Evolutionary conservation across 2,113 vertebrate genomes (phyloP), one percentile per base, ranked within the genome.

Genomic region (Clarias magur): DNA sequence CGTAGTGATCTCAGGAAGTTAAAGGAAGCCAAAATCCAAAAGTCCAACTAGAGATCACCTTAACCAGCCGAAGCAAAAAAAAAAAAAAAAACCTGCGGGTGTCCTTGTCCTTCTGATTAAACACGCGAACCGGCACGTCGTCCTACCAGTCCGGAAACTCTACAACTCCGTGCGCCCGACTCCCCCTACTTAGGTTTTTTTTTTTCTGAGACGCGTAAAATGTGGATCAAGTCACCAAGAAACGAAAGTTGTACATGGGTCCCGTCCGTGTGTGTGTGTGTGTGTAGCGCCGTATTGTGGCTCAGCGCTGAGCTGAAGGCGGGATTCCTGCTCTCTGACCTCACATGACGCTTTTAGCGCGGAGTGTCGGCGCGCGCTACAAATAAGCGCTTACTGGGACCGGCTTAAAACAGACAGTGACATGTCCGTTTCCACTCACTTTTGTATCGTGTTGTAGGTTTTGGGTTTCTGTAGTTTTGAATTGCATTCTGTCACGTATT

Each of bases 281-380:
- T 27, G 75, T 72, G 75, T 56, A 17, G 59, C 84, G 38, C 38
- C 27, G 54, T 30, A n/a, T 38, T n/a, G 68, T 48, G 57, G 25
- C 53, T 15, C 57, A 56, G n/a, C 21, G 53, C 34, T 1, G 30
- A 12, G 7, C 78, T 85, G 82, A 86, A 83, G 63, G 90, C 82
- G 91, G 91, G 92, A 95, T 95, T 94, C 93, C 91, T 93, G 86
- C 83, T 27, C 89, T 87, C 93, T 95, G 94, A 95, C 93, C 95
- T 95, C 94, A 95, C 88, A 84, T 86, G 90, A 92, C 93, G 38
- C 62, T 84, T 93, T 94, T 92, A 93, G 62, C 9, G 38, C 81
- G 4, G 13, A 54, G 62, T 65, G 60, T 54, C 81, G 8, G 23
- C 53, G 34, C 21, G 62, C 38, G 60, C 81, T 67, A 54, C 81